Evolutionary conservation across 2,888 invertebrate species (phyloP).

Genomic region (Hydriomena furcata): DNA sequence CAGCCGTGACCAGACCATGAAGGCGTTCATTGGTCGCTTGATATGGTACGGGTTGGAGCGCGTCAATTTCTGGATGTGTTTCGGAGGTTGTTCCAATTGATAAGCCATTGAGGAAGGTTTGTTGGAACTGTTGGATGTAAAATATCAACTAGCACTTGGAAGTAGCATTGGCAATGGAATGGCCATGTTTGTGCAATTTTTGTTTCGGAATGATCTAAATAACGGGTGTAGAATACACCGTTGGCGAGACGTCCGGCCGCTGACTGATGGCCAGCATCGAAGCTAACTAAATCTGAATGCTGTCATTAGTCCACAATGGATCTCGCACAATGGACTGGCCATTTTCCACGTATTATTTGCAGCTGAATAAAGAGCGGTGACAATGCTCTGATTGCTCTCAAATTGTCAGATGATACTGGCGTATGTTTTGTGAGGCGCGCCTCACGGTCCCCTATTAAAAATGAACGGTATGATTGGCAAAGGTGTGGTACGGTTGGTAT

Average conservation of each 20-base stretch:
- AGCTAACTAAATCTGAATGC: constrained; percentile 70
- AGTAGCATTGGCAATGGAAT: neutral
- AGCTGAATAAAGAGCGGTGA: constrained; percentile 82
- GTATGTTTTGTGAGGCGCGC: constrained; percentile 73
- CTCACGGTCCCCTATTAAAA: constrained; percentile 66
- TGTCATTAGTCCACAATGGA: constrained; percentile 79
- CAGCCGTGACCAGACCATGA: constrained; percentile 98
- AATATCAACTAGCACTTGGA: constrained; percentile 6
- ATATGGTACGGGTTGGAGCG: constrained; percentile 88
- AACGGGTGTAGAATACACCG: constrained; percentile 32
- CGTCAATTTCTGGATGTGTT: constrained; percentile 57
- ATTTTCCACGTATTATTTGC: constrained; percentile 83
- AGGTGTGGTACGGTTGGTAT: constrained; percentile 27
- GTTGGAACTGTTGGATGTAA: neutral
- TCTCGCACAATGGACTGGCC: constrained; percentile 75
- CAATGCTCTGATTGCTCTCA: constrained; percentile 83
- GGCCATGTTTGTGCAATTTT: constrained; percentile 13
- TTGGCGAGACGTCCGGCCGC: constrained; percentile 54
- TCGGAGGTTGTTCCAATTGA: constrained; percentile 55
- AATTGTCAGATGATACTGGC: constrained; percentile 82
- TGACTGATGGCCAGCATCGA: constrained; percentile 70
- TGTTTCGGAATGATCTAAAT: constrained; percentile 6
- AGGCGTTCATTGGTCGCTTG: constrained; percentile 98
- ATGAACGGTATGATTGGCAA: constrained; percentile 25
- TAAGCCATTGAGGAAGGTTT: constrained; percentile 55